Evolutionary conservation across 2,888 invertebrate species (phyloP), one percentile per base, ranked within the genome.

Genomic region (Thereva unica): DNA sequence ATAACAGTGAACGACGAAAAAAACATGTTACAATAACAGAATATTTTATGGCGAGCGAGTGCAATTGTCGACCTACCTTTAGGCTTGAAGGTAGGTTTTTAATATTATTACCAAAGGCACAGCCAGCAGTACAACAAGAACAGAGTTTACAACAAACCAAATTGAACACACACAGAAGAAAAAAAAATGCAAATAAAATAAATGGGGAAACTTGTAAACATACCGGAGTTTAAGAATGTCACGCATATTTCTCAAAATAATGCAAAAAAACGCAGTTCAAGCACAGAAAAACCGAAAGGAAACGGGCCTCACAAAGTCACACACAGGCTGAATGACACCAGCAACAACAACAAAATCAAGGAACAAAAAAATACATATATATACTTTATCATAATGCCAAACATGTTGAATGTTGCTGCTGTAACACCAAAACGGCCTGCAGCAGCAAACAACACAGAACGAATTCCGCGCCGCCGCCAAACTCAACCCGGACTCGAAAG

Each of bases 161-260:
- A 47, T 1, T 47, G 47, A 56, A 56, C 34, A 55, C 38, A 40
- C 23, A 42, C 42, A 57, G 34, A 37, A 34, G 45, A 44, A 34
- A 47, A 40, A 49, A 45, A 47, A 59, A 45, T 47, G 59, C 47
- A 59, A 49, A 49, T 59, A 59, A 47, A 59, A 59, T 59, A 47
- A 59, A 47, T 47, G 38, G 23, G 38, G 47, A 47, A 37, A 40
- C 49, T 12, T 35, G 38, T 47, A 59, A 59, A 59, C 45, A 37
- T 35, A n/a, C 34, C 38, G 47, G 37, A 45, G 23, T 45, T 47
- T 59, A 38, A 59, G 59, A 59, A 59, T 59, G 59, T 59, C 59
- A 59, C 59, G 59, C 59, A 59, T 59, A 59, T 59, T 59, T 59
- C 59, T 59, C 47, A 59, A 59, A 59, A 59, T 59, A 59, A 57